A percentile compares a stretch with the other conserved stretches of the same genome.
phyloP scores from a whole-genome alignment of 2,888 invertebrate species.

The Netelia virgata region DNA sequence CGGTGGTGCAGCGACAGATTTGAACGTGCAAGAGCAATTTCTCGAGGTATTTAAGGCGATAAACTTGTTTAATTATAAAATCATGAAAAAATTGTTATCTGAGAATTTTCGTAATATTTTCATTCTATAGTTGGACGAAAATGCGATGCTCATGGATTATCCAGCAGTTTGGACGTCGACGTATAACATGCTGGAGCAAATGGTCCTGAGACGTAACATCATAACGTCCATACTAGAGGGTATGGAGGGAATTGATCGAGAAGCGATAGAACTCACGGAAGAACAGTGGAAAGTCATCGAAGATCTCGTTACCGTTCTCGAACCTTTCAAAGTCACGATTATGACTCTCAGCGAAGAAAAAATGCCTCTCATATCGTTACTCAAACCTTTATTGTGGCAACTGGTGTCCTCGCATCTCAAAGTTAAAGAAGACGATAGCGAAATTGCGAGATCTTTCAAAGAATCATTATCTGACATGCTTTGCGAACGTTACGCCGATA shows the following conservation, averaged over 20 bases:
- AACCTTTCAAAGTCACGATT: slow-evolving; percentile 86
- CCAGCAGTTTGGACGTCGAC: slow-evolving; percentile 85
- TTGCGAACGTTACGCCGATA: slow-evolving; percentile 82
- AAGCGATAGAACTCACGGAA: slow-evolving; percentile 78
- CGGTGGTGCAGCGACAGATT: slow-evolving; percentile 78
- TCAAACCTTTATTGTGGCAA: slow-evolving; percentile 86
- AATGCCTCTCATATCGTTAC: slow-evolving; percentile 85
- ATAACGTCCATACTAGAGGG: slow-evolving; percentile 81
- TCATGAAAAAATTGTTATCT: neutral
- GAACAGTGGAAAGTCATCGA: slow-evolving; percentile 85
- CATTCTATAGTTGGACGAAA: slow-evolving; percentile 79
- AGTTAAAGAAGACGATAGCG: slow-evolving; percentile 82
- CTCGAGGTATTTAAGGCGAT: slow-evolving; percentile 75
- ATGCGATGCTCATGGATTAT: slow-evolving; percentile 81
- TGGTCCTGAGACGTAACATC: slow-evolving; percentile 81
- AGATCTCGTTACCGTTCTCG: slow-evolving; percentile 84
- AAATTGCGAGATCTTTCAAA: slow-evolving; percentile 82
- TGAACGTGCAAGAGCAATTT: slow-evolving; percentile 83
- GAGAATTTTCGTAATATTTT: slow-evolving; percentile 16
- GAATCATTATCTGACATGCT: slow-evolving; percentile 83
- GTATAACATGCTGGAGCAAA: slow-evolving; percentile 85
- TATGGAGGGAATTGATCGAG: slow-evolving; percentile 81
- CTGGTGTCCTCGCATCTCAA: slow-evolving; percentile 85
- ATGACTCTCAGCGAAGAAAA: slow-evolving; percentile 86
- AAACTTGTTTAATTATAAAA: neutral